Conservation (phyloP, 1,140 invertebrate genomes). For the Temnothorax longispinosus region DNA sequence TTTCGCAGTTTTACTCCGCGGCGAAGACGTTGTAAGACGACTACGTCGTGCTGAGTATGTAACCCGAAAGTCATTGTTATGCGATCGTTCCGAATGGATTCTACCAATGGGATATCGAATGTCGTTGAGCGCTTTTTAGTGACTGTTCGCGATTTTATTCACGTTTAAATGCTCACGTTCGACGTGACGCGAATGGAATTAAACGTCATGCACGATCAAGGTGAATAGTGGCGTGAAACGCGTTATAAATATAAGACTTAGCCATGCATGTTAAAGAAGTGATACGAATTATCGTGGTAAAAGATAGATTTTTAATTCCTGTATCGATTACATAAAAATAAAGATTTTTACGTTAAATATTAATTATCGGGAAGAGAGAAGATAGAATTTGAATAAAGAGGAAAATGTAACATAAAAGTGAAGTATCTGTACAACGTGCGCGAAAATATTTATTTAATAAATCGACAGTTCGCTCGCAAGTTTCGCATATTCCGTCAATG, state of each 20-base stretch:
- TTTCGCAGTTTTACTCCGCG: conserved; percentile 35
- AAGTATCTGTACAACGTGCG: background rate
- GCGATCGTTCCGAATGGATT: conserved; percentile 44
- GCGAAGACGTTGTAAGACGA: conserved; percentile 4
- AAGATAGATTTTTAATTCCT: background rate
- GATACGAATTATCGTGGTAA: background rate
- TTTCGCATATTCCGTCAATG: background rate
- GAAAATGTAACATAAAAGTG: background rate
- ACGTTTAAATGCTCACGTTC: background rate
- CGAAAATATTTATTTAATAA: background rate
- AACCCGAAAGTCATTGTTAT: conserved; percentile 38
- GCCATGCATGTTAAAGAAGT: background rate
- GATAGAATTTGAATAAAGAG: background rate
- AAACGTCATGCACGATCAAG: background rate
- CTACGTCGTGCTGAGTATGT: conserved; percentile 12
- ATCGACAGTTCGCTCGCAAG: background rate
- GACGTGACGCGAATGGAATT: background rate
- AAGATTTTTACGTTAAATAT: background rate
- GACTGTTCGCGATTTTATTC: conserved; percentile 39
- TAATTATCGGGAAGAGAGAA: background rate
- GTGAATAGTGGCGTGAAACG: background rate
- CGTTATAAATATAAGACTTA: background rate
- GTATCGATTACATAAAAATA: background rate
- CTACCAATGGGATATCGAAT: background rate
- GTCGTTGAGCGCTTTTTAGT: conserved; percentile 53